These are phyloP conservation scores for Hirudinaria manillensis DNA, from an alignment of 2,888 invertebrate species.

Conservation along the genomic window DNA sequence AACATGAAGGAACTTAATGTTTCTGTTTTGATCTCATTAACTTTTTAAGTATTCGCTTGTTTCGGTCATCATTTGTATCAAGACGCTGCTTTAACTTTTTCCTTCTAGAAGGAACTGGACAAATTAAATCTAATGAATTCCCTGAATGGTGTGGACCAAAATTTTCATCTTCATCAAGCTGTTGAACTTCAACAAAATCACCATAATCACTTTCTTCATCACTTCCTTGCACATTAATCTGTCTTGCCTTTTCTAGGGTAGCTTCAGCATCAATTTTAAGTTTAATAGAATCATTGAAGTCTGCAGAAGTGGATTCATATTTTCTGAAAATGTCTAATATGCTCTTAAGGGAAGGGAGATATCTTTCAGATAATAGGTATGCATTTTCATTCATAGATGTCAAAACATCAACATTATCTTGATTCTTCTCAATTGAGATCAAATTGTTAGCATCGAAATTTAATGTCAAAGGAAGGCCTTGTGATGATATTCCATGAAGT, in stretches of 20 bases:
- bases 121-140: too few relatives aligned
- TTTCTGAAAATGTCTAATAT: background rate
- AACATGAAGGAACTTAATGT: background rate
- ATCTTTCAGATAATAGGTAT: background rate
- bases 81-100: background rate
- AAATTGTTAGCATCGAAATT: background rate
- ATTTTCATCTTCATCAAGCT: too few relatives aligned
- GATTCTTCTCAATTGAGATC: conserved; percentile 8
- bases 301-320: background rate
- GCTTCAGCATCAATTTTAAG: conserved; percentile 15
- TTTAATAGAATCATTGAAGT: background rate
- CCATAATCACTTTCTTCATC: conserved; percentile 23
- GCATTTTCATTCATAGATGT: conserved; percentile 5
- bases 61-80: background rate
- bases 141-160: too few relatives aligned
- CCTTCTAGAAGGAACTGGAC: background rate
- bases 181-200: conserved; percentile 20
- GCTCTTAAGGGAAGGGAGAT: background rate
- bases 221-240: background rate
- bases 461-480: background rate
- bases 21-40: background rate
- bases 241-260: conserved; percentile 12
- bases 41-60: background rate
- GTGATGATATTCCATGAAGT: background rate
- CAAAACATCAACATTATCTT: conserved; percentile 14